Percentiles rank a stretch among this genome's conserved stretches.
Evolutionary conservation across 2,888 invertebrate genomes (phyloP).

Genomic region (Alsophila aescularia): DNA sequence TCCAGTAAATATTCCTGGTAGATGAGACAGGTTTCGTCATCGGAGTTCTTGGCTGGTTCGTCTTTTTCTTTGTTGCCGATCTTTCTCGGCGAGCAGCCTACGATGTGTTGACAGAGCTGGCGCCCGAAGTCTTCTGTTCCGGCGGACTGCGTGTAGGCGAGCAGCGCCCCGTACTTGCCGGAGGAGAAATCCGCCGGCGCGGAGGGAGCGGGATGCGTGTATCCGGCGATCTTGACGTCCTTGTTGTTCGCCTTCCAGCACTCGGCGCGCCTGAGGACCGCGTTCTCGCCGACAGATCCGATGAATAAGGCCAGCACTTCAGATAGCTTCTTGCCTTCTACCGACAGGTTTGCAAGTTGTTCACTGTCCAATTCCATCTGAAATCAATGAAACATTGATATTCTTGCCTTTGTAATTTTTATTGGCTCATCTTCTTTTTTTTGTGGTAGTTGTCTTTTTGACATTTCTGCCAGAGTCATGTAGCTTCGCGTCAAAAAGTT

Average conservation of each 20-base stretch:
- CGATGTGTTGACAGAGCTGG: conserved; percentile 96
- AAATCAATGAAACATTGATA: conserved; percentile 38
- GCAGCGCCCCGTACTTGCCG: conserved; percentile 94
- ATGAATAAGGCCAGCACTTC: conserved; percentile 94
- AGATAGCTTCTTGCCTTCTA: conserved; percentile 87
- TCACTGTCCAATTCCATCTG: conserved; percentile 87
- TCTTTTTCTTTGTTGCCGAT: conserved; percentile 88
- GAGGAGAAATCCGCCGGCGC: conserved; percentile 79
- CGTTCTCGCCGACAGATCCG: conserved; percentile 96
- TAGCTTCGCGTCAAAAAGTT: no score
- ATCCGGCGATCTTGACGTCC: conserved; percentile 86
- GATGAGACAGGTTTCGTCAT: conserved; percentile 92
- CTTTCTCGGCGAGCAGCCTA: conserved; percentile 93
- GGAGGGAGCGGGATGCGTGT: conserved; percentile 90
- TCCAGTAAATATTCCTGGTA: conserved; percentile 95
- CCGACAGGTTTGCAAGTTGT: conserved; percentile 86
- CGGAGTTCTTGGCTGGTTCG: conserved; percentile 85
- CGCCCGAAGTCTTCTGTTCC: conserved; percentile 84
- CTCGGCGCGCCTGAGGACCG: conserved; percentile 90
- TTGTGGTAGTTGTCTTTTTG: no score
- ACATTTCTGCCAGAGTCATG: no score
- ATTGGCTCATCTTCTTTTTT: no score
- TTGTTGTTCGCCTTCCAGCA: conserved; percentile 86
- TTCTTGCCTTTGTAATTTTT: no score
- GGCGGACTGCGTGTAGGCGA: conserved; percentile 86